Evolutionary conservation across 2,113 vertebrate species (phyloP).

Genomic region (Lanius ludovicianus): DNA sequence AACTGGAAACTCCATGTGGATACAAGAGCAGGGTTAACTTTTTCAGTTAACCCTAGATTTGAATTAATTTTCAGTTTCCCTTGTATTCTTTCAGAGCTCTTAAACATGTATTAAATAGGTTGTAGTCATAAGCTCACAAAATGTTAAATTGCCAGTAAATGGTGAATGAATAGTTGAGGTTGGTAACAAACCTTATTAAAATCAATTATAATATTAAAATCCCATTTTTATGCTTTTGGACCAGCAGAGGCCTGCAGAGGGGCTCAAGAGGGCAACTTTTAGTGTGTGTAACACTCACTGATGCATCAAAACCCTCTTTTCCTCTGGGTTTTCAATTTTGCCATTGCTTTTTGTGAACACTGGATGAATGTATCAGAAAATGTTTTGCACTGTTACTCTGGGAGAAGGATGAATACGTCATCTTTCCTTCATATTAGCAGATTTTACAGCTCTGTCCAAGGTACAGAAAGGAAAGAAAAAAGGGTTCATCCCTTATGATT

Average conservation of each 20-base stretch:
- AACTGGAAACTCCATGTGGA: background rate
- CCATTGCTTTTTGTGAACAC: background rate
- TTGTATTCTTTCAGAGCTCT: background rate
- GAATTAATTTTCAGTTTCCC: background rate
- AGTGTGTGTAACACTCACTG: background rate
- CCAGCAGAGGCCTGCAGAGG: background rate
- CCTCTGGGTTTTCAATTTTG: background rate
- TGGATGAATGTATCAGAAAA: rapidly evolving
- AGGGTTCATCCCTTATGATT: background rate
- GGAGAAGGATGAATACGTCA: background rate
- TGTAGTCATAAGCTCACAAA: background rate
- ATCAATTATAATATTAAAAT: background rate
- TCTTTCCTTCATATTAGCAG: background rate
- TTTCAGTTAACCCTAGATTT: background rate
- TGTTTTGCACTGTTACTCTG: background rate
- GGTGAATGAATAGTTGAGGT: background rate
- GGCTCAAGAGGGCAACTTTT: background rate
- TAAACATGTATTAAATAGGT: background rate
- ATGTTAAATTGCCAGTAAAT: background rate
- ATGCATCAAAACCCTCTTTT: background rate
- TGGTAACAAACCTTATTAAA: background rate
- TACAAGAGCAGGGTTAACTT: background rate
- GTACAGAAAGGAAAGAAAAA: background rate
- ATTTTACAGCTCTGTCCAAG: background rate
- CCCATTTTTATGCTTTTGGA: background rate